Base-by-base conservation (phyloP, 2,888 invertebrate genomes). In the Drosophila subquinaria region DNA sequence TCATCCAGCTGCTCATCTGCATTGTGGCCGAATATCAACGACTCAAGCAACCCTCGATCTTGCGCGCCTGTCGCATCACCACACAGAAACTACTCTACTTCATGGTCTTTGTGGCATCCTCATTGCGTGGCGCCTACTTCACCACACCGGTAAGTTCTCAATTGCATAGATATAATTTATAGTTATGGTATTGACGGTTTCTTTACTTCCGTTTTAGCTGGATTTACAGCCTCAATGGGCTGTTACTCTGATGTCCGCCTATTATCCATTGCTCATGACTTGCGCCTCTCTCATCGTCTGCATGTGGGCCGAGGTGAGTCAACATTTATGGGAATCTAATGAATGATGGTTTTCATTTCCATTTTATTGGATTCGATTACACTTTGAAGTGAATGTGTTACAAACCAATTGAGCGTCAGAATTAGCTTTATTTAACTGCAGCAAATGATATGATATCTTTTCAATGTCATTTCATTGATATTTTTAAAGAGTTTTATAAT, bases 231-330 rank as follows among this genome's bases (percentile, higher is more conserved):
- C 96, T 85, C 95, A 96, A 77, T 97, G 97, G 97, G 96, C 97
- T 10, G 95, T 96, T 69, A 97, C 97, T 91, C 94, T 98, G 48
- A 94, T 97, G 86, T 97, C 97, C 27, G 97, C 97, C 0, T 98
- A 97, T 93, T 98, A 98, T 93, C 97, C 98, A 1, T 94, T 98
- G 48, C 94, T 98, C 66, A 95, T 98, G 94, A 97, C 97, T 10
- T 97, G 97, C 57, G 96, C 97, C 0, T 98, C 98, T 0, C 94
- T 98, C 69, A 96, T 98, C 80, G 97, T 98, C 77, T 98, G 98
- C 93, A 97, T 97, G 92, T 98, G 98, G 98, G 98, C 98, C 43
- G 98, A 98, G 95, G 97, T 97, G 93, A 94, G 95, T 94, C 9
- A 4, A 36, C 11, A 5, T 11, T 10, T 27, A 20, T 6, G 36